Conservation (phyloP, 1,140 invertebrate species). For the Macrosteles quadrilineatus region DNA sequence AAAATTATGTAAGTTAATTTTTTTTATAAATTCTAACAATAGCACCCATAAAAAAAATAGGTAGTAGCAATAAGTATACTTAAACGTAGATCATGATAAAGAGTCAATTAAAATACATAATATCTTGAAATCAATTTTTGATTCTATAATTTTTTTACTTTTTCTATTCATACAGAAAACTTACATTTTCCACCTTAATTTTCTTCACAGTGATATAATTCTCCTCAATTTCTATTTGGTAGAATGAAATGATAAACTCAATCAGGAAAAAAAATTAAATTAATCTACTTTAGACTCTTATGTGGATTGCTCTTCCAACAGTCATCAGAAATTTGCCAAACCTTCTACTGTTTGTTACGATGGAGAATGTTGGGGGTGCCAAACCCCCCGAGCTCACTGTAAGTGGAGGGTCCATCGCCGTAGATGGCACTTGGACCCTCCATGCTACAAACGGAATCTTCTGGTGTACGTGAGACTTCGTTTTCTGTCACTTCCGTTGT, state of each 20-base stretch:
- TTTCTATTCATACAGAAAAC: no score
- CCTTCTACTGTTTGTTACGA: constrained; percentile 27
- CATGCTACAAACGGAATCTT: constrained; percentile 72
- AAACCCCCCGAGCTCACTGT: constrained; percentile 45
- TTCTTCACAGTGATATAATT: no score
- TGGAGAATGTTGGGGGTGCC: constrained; percentile 38
- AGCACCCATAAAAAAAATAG: no score
- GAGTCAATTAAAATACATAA: no score
- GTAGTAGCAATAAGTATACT: no score
- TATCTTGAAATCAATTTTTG: no score
- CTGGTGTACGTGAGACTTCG: constrained; percentile 63
- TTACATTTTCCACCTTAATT: no score
- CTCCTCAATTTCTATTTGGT: background rate
- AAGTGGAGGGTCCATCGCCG: constrained; percentile 52
- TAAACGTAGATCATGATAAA: no score
- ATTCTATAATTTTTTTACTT: no score
- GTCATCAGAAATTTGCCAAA: background rate
- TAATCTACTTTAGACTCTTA: background rate
- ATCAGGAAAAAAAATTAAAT: background rate
- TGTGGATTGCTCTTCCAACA: background rate
- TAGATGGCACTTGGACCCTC: constrained; percentile 65
- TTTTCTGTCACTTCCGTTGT: constrained; percentile 56
- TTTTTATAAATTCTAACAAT: no score
- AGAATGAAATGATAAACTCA: background rate
- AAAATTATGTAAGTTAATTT: no score